phyloP scores from a whole-genome alignment of 2,888 invertebrate species.

The Callyntrura guangdongensis region DNA sequence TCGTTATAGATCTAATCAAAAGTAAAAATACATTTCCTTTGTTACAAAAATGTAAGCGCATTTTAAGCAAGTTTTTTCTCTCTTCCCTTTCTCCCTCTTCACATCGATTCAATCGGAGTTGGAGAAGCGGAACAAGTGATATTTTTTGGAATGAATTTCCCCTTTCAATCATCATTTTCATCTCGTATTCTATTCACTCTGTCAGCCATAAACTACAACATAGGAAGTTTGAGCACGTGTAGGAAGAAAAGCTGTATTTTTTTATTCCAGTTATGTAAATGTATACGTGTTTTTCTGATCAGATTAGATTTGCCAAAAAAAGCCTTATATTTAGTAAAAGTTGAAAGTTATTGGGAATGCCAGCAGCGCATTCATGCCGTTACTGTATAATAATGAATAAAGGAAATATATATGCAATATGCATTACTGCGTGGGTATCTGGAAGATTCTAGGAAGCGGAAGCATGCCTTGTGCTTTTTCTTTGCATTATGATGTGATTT shows the following conservation, averaged over 20 bases:
- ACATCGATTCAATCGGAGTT: background rate
- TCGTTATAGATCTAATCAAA: slow-evolving; percentile 52
- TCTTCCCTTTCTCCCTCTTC: no score
- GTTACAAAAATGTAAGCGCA: slow-evolving; percentile 28
- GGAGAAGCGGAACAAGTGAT: slow-evolving; percentile 28
- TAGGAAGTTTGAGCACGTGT: background rate
- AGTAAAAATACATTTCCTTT: slow-evolving; percentile 41
- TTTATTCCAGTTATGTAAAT: no score
- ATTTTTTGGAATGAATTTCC: slow-evolving; percentile 43
- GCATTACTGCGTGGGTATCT: background rate
- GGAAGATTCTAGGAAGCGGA: background rate
- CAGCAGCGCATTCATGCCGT: background rate
- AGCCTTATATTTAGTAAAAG: background rate
- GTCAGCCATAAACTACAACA: slow-evolving; percentile 34
- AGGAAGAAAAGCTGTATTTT: background rate
- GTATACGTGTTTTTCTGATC: background rate
- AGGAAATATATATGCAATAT: background rate
- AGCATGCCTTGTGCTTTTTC: no score
- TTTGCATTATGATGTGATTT: no score
- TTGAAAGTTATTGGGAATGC: background rate
- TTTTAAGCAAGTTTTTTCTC: slow-evolving; percentile 38
- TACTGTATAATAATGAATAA: background rate
- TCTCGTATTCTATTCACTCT: slow-evolving; percentile 57
- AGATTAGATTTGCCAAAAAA: no score
- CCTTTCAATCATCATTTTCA: slow-evolving; percentile 46